Evolutionary conservation across 2,888 invertebrate species (phyloP).

Genomic region (Quadriops clusia): DNA sequence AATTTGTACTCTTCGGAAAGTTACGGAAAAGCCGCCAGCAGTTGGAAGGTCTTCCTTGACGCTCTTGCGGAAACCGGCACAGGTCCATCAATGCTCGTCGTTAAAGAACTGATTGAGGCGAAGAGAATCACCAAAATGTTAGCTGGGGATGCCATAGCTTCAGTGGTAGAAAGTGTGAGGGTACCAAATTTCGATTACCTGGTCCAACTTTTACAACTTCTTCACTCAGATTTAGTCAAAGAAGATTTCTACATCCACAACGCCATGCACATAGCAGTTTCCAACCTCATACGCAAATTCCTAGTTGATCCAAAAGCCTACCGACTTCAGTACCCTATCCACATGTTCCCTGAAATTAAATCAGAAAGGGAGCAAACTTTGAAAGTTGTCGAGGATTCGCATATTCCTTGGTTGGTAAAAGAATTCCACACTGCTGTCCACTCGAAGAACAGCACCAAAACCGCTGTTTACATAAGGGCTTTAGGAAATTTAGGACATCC

Average conservation of each 20-base stretch:
- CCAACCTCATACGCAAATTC: slow-evolving; percentile 47
- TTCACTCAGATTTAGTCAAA: too few relatives aligned
- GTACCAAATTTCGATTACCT: slow-evolving; percentile 53
- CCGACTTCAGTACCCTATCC: slow-evolving; percentile 50
- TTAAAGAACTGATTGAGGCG: slow-evolving; percentile 47
- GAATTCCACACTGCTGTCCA: slow-evolving; percentile 44
- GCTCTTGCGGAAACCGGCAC: slow-evolving; percentile 56
- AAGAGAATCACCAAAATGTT: slow-evolving; percentile 39
- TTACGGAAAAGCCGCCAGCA: slow-evolving; percentile 30
- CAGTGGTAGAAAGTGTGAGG: slow-evolving; percentile 42
- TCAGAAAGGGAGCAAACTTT: slow-evolving; percentile 34
- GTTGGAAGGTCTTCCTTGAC: slow-evolving; percentile 55
- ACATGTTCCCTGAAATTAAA: slow-evolving; percentile 50
- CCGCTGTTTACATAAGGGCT: slow-evolving; percentile 50
- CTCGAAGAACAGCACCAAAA: slow-evolving; percentile 42
- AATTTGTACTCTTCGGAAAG: slow-evolving; percentile 37
- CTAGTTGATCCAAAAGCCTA: slow-evolving; percentile 47
- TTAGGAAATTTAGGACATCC: slow-evolving; percentile 55
- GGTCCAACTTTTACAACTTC: slow-evolving; percentile 45
- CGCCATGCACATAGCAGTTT: slow-evolving; percentile 47
- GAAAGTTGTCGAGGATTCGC: slow-evolving; percentile 43
- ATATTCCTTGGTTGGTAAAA: slow-evolving; percentile 47
- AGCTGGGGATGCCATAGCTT: slow-evolving; percentile 47
- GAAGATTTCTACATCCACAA: too few relatives aligned
- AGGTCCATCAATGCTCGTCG: slow-evolving; percentile 50